Percentiles rank a stretch among this genome's conserved stretches.
These are phyloP conservation scores for Menidia beryllina DNA, from an alignment of 2,113 vertebrate genomes.

Conservation along the genomic window DNA sequence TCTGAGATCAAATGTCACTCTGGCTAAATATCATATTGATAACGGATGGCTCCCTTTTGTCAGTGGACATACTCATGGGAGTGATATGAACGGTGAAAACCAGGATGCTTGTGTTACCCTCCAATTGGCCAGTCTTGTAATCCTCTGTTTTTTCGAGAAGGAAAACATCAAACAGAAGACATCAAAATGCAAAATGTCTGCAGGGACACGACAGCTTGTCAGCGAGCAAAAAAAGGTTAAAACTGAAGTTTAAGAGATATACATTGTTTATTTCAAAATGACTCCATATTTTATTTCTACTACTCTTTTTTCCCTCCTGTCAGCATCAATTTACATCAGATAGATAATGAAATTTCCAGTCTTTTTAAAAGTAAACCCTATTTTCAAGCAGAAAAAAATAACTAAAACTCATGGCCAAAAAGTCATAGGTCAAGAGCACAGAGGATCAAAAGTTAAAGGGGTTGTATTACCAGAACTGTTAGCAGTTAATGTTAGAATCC, in stretches of 20 bases:
- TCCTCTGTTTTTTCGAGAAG: slow-evolving; percentile 58
- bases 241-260: background rate
- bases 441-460: background rate
- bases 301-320: too few relatives aligned
- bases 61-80: slow-evolving; percentile 53
- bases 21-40: slow-evolving; percentile 64
- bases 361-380: background rate
- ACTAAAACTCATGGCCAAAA: background rate
- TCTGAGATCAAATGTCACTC: slow-evolving; percentile 57
- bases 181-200: slow-evolving; percentile 17
- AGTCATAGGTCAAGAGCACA: background rate
- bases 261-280: too few relatives aligned
- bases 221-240: slow-evolving; percentile 6
- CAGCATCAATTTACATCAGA: background rate
- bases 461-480: background rate
- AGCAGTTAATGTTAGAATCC: background rate
- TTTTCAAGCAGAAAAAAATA: background rate
- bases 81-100: slow-evolving; percentile 67
- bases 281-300: too few relatives aligned
- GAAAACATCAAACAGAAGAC: slow-evolving; percentile 44
- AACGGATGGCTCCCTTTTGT: slow-evolving; percentile 55
- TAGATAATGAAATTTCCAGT: background rate
- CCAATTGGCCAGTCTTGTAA: slow-evolving; percentile 57
- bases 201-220: slow-evolving; percentile 10
- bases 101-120: slow-evolving; percentile 55